Base-by-base conservation (phyloP, 1,140 invertebrate genomes). In the Trichonephila inaurata region DNA sequence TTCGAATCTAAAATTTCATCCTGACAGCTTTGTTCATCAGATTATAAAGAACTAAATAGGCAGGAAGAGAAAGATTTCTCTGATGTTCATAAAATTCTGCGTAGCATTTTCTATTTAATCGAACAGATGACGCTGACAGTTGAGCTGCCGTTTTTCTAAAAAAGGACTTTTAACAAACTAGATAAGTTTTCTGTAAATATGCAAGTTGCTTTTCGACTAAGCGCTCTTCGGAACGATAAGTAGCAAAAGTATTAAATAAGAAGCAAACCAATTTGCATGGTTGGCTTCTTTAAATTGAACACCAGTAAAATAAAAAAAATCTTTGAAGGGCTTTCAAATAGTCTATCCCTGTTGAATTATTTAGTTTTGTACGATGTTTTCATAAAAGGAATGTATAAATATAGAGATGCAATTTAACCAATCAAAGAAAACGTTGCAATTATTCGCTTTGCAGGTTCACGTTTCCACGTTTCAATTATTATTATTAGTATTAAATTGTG, bases 131-230 rank as follows among this genome's bases (percentile, higher is more conserved):
- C 16, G 16, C 3, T 77, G 72, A 77, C 72, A 77, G 28, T 16
- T 77, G 28, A 5, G 28, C 14, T 18, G 33, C 18, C 33, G 33
- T 14, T 18, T 28, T 77, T 77, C 24, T 69, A 69, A 69, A 24
- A 28, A 69, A 77, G 14, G 18, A 64, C 16, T 77, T 77, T 77
- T 28, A 33, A 33, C 72, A 28, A 77, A 77, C 12, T 77, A 77
- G 72, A 77, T 77, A 28, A 40, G 16, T 77, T 69, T 77, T 77
- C 72, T 40, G 18, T 77, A 77, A 77, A 77, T 28, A 77, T 77
- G 12, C 72, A 10, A 40, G 28, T 18, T 18, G 33, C 18, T 40
- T 18, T 77, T 77, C 6, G 1, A 7, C 28, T 18, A 33, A 18
- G 3, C 8, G 2, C 33, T 12, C 16, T 77, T 77, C 72, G 18